Base-by-base conservation (phyloP, 1,140 invertebrate genomes). In the Maniola jurtina region DNA sequence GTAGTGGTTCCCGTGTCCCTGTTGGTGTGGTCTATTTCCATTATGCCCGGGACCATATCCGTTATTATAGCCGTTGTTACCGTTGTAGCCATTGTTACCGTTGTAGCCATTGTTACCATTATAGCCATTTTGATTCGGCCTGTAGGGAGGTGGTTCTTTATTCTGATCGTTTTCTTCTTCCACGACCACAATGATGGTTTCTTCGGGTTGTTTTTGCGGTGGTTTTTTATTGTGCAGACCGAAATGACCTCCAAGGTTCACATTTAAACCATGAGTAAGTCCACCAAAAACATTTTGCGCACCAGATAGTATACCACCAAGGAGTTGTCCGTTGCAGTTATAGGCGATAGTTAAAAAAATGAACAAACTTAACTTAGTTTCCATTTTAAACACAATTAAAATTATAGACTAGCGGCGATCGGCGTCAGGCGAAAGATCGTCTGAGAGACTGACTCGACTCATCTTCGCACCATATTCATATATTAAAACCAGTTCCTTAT, bases 181-280 rank as follows among this genome's bases (percentile, higher is more conserved):
- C 16, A 74, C 68, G 0, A 76, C 67, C 0, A 76, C 40, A 11
- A 76, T 40, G 5, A 76, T 61, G 13, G 70, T 75, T 56, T 74
- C 70, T n/a, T 74, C 70, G 10, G 72, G 69, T 48, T 25, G n/a
- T 40, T 57, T 68, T 33, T 38, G 47, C 14, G 65, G 64, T 14
- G 35, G 14, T 45, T 48, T 48, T 25, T 52, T 52, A 13, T 15
- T 59, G 54, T 72, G 68, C 4, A 66, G 13, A 34, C 54, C 66
- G 16, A 68, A 8, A 42, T 70, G 68, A 25, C 65, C 62, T 40
- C 61, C 71, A 3, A 71, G 13, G 61, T 78, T 73, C 0, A 76
- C 47, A n/a, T 70, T 68, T 13, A 76, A 40, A 42, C 73, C 73
- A 45, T 68, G 61, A 15, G 54, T 42, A n/a, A 75, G 33, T 6